Conservation (phyloP, 2,113 vertebrate species). For the Lampris megalopsis region DNA sequence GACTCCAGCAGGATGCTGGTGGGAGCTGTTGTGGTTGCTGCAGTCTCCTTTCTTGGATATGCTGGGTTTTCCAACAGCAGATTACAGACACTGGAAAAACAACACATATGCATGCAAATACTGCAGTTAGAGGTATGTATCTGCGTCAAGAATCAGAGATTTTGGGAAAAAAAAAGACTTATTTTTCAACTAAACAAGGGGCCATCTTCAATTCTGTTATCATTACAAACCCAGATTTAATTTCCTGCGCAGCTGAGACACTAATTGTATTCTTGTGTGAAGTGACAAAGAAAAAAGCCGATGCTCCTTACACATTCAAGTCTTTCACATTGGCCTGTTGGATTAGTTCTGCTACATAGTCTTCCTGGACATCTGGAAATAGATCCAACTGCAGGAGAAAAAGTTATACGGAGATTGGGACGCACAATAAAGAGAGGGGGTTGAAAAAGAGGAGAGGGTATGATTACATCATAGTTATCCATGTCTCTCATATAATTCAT, state of each 20-base stretch:
- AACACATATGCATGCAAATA: background rate
- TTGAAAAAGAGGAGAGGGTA: background rate
- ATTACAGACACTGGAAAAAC: constrained; percentile 91
- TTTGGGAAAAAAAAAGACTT: too few relatives aligned
- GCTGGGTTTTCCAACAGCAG: constrained; percentile 94
- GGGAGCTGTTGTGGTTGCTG: constrained; percentile 84
- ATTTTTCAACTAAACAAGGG: too few relatives aligned
- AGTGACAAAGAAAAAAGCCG: constrained; percentile 1
- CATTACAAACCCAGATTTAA: background rate
- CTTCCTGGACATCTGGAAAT: constrained; percentile 82
- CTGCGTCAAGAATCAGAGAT: background rate
- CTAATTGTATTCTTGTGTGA: background rate
- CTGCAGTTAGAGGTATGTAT: background rate
- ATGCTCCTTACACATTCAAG: constrained; percentile 84
- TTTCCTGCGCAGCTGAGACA: background rate
- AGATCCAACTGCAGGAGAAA: constrained; percentile 77
- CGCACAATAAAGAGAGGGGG: background rate
- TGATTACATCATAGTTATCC: background rate
- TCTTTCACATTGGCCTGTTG: constrained; percentile 79
- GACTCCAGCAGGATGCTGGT: constrained; percentile 93
- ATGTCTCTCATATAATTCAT: too few relatives aligned
- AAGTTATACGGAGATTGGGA: constrained; percentile 2
- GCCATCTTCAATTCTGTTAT: too few relatives aligned
- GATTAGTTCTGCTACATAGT: constrained; percentile 83
- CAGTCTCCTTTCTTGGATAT: constrained; percentile 89